These are phyloP conservation scores for Bos taurus DNA, from an alignment of 2,113 vertebrate genomes.

Conservation along the genomic window ARS-UCD2.0 NC_037333.1:17735001-17735500, in stretches of 20 bases:
- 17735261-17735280: neutral
- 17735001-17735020: no score
- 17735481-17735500: neutral
- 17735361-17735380: neutral
- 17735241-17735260: neutral
- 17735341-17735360: neutral
- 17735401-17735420: neutral
- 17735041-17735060: neutral
- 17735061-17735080: neutral
- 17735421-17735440: neutral
- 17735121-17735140: neutral
- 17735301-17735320: neutral
- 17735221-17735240: neutral
- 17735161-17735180: neutral
- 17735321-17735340: neutral
- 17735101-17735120: neutral
- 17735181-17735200: neutral
- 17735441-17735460: neutral
- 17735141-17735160: neutral
- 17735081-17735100: neutral
- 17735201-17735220: neutral
- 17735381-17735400: neutral
- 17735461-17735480: neutral
- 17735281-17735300: neutral
- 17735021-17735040: fast-evolving